Percentiles rank a stretch among this genome's conserved stretches.
Conservation (phyloP, 2,888 invertebrate genomes). For the Neoaliturus tenellus region DNA sequence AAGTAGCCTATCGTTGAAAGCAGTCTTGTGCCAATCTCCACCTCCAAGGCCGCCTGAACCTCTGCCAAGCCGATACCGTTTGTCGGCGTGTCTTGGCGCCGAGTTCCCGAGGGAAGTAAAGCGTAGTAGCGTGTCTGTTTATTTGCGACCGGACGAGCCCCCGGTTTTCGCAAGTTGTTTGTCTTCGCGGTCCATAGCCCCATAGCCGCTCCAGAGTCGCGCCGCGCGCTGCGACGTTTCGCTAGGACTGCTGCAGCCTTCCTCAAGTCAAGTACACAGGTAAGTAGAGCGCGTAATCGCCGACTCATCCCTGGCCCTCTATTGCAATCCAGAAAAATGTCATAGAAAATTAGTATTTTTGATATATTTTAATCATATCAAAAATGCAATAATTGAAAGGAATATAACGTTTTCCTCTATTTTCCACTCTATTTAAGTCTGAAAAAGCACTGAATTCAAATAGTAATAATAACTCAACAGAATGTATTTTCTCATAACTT, state of each 20-base stretch:
- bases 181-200: neutral
- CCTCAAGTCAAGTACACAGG: slow-evolving; percentile 24
- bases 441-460: too few species aligned
- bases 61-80: neutral
- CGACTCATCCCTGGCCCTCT: neutral
- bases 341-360: too few species aligned
- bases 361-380: too few species aligned
- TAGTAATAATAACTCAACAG: too few species aligned
- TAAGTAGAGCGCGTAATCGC: neutral
- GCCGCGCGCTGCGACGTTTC: neutral
- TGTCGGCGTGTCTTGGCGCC: neutral
- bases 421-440: too few species aligned
- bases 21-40: neutral
- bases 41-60: neutral
- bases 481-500: too few species aligned
- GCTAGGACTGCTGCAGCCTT: neutral
- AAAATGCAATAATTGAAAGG: too few species aligned
- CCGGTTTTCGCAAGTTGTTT: neutral
- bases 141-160: slow-evolving; percentile 11
- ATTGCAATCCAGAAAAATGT: too few species aligned
- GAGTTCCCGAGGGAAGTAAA: neutral
- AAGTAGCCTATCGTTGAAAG: neutral
- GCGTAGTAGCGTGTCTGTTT: neutral
- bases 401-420: too few species aligned
- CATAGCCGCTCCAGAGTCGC: neutral